A percentile compares a stretch with the other conserved stretches of the same genome.
phyloP scores from a whole-genome alignment of 1,140 invertebrate genomes.

The Yoshiicerus persimilis region DNA sequence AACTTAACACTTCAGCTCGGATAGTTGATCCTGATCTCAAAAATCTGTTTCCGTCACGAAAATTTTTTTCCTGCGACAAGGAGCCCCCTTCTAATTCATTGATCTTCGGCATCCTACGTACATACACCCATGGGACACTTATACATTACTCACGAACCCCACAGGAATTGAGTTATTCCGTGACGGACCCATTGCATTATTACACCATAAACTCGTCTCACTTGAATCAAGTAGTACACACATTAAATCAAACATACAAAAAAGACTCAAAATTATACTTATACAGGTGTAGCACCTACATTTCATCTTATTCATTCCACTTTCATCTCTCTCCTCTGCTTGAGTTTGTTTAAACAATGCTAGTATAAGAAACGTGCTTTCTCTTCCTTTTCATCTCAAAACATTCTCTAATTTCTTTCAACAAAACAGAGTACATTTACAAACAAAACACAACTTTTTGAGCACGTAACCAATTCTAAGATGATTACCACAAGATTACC shows the following conservation, averaged over 20 bases:
- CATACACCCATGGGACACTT: constrained; percentile 38
- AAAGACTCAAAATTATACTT: not conserved
- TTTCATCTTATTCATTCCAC: not conserved
- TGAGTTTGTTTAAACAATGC: not conserved
- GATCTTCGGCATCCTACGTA: constrained; percentile 48
- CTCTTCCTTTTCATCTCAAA: not conserved
- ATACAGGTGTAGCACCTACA: too few species aligned
- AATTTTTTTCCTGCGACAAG: constrained; percentile 40
- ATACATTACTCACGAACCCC: constrained; percentile 31
- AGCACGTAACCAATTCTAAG: not conserved
- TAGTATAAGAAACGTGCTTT: not conserved
- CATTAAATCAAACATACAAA: not conserved
- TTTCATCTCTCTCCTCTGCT: not conserved
- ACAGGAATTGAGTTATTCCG: constrained; percentile 30
- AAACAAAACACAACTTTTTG: not conserved
- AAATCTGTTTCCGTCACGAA: constrained; percentile 47
- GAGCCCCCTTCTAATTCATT: constrained; percentile 41
- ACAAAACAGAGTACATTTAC: not conserved
- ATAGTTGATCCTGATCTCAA: constrained; percentile 37
- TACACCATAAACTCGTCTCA: not conserved
- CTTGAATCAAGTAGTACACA: not conserved
- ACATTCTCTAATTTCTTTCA: not conserved
- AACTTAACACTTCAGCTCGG: constrained; percentile 49
- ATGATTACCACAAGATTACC: not conserved
- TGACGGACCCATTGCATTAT: constrained; percentile 32